A percentile compares a stretch with the other conserved stretches of the same genome.
These are phyloP conservation scores for Lutjanus erythropterus DNA, from an alignment of 2,113 vertebrate species.

Conservation along the genomic window DNA sequence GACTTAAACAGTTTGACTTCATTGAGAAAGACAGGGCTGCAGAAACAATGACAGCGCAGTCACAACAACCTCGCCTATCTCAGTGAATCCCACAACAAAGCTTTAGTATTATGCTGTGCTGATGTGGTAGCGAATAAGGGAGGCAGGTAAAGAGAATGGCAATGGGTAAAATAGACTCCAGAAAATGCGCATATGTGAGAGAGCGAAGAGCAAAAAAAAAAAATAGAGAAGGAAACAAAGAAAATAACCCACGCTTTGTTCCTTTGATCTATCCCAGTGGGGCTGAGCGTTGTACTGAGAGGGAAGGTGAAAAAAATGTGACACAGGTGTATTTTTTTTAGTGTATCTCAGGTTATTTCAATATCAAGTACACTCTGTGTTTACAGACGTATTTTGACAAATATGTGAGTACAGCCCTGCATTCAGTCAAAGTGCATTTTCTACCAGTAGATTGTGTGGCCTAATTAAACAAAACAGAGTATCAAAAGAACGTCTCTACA, in stretches of 20 bases:
- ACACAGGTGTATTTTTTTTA: slow-evolving; percentile 25
- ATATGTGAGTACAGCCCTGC: background rate
- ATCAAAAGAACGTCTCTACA: background rate
- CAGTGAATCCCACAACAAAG: slow-evolving; percentile 23
- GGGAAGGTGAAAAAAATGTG: slow-evolving; percentile 21
- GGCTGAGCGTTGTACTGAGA: slow-evolving; percentile 22
- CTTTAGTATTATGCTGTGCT: slow-evolving; percentile 12
- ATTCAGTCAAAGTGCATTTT: slow-evolving; percentile 29
- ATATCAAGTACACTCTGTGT: slow-evolving; percentile 21
- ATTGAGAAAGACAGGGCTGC: slow-evolving; percentile 19
- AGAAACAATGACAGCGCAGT: slow-evolving; percentile 24
- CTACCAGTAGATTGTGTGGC: background rate
- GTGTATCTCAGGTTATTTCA: slow-evolving; percentile 31
- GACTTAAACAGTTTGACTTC: slow-evolving; percentile 17
- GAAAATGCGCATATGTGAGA: slow-evolving; percentile 35
- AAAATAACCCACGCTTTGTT: slow-evolving; percentile 22
- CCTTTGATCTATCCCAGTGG: slow-evolving; percentile 35
- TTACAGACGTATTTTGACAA: slow-evolving; percentile 42
- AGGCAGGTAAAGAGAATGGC: slow-evolving; percentile 28
- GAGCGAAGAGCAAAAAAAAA: slow-evolving; percentile 26
- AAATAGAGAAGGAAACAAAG: slow-evolving; percentile 27
- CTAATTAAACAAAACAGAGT: slow-evolving; percentile 23
- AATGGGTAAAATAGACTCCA: slow-evolving; percentile 39
- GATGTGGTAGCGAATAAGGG: slow-evolving; percentile 25
- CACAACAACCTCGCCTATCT: slow-evolving; percentile 20